Evolutionary conservation across 2,888 invertebrate genomes (phyloP).

Genomic region (Panopea generosa): DNA sequence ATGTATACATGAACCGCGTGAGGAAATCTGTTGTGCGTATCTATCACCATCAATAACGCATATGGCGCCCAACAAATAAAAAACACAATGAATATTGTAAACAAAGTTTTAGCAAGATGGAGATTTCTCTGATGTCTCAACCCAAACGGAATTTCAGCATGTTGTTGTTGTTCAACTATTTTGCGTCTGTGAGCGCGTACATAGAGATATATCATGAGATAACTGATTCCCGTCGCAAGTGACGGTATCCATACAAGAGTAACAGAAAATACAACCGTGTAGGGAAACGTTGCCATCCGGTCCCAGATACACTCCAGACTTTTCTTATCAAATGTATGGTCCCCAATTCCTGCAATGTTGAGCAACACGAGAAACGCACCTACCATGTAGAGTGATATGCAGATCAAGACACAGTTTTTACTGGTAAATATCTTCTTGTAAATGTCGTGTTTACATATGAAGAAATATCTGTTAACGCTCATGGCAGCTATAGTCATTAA

Average conservation of each 20-base stretch:
- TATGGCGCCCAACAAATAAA: slow-evolving; percentile 77
- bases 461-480: slow-evolving; percentile 75
- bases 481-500: slow-evolving; percentile 73
- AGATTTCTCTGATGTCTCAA: no score
- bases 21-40: slow-evolving; percentile 65
- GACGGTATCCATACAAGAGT: slow-evolving; percentile 73
- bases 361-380: slow-evolving; percentile 67
- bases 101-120: slow-evolving; percentile 70
- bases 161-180: slow-evolving; percentile 22
- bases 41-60: slow-evolving; percentile 69
- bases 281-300: slow-evolving; percentile 69
- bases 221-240: slow-evolving; percentile 66
- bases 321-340: slow-evolving; percentile 72
- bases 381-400: slow-evolving; percentile 62
- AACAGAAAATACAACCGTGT: slow-evolving; percentile 72
- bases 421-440: slow-evolving; percentile 65
- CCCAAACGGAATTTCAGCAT: no score
- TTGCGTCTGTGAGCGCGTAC: slow-evolving; percentile 45
- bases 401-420: slow-evolving; percentile 61
- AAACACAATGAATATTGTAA: slow-evolving; percentile 75
- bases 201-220: slow-evolving; percentile 62
- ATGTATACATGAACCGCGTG: slow-evolving; percentile 70
- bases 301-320: slow-evolving; percentile 77
- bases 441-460: no score
- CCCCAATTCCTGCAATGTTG: slow-evolving; percentile 68